Evolutionary conservation across 1,140 invertebrate species (phyloP), one percentile per base, ranked within the genome.

Genomic region (Sminthurides bifidus): DNA sequence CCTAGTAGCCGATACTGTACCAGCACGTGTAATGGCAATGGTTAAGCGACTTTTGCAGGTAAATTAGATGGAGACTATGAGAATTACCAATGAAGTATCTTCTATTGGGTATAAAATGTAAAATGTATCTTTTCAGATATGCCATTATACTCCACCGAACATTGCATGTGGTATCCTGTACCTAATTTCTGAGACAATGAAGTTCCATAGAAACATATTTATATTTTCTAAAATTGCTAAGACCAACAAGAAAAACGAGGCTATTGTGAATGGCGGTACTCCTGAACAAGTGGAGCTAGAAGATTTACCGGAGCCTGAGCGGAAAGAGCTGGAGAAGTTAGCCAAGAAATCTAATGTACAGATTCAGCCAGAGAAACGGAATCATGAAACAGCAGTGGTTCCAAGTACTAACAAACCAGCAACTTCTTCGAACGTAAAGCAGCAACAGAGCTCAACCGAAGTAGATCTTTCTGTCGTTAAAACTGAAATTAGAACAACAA

Each of bases 41-140:
- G 73, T 93, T 1, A 98, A 96, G 74, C 73, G 94, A 54, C 71
- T 95, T 33, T 73, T 97, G 33, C 92, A 96, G 73, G 73, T 89
- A 60, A 35, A 17, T 38, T n/a, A n/a, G n/a, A n/a, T n/a, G n/a
- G n/a, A 56, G 19, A 21, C 15, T 4, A 31, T 15, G 15, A n/a
- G 21, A 53, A 30, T 51, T 10, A 14, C 21, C 6, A 5, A 44
- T n/a, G n/a, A n/a, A n/a, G n/a, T n/a, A n/a, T n/a, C n/a, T n/a
- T n/a, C n/a, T n/a, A n/a, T n/a, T n/a, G n/a, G n/a, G n/a, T n/a
- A n/a, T n/a, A n/a, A n/a, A n/a, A n/a, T n/a, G n/a, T n/a, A n/a
- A n/a, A n/a, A n/a, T n/a, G n/a, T n/a, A n/a, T n/a, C n/a, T n/a
- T n/a, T n/a, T n/a, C 61, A 76, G 73, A 61, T 75, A 15, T 70